Evolutionary conservation across 2,113 vertebrate species (phyloP), one percentile per base, ranked within the genome.

Genomic region (Okapia johnstoni): DNA sequence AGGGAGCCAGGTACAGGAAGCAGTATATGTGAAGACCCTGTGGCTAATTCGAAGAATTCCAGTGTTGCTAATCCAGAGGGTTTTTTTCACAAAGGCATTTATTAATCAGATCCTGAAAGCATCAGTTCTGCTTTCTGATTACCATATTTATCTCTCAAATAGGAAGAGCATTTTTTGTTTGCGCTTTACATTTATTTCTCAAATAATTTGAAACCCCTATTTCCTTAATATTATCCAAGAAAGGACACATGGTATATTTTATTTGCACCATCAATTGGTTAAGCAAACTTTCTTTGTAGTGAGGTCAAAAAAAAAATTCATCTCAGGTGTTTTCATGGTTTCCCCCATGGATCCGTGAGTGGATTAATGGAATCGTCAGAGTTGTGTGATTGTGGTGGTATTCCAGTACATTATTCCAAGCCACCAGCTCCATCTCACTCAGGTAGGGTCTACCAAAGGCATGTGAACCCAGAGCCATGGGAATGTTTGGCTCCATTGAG

Each of bases 51-150:
- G 57, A 30, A 81, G 58, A 50, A 79, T 87, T 92, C 12, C 48
- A 66, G 33, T 76, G 23, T 36, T 90, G 46, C 7, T 93, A 36
- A 90, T 93, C 46, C 30, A 5, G 61, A 87, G 40, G 11, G 2
- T 63, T 87, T 91, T 80, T 89, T 88, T 55, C 17, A 84, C 17
- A 87, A 96, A 88, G 55, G 2, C 58, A 15, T 79, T 96, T 91
- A 66, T 79, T 92, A 97, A 66, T 88, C 97, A 76, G 36, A 19
- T 60, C 55, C 40, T 89, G 40, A 95, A 93, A 85, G 33, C 9
- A 52, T 84, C 58, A 23, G 86, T 95, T 95, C 33, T 93, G 2
- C 58, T 90, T 93, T 76, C 17, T 52, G 3, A 21, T 89, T 12
- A 60, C 1, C 33, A 77, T 60, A 87, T 50, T 84, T 66, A 33